Percentiles rank a stretch among this genome's conserved stretches.
phyloP scores from a whole-genome alignment of 2,113 vertebrate species.

The Syrrhaptes paradoxus region DNA sequence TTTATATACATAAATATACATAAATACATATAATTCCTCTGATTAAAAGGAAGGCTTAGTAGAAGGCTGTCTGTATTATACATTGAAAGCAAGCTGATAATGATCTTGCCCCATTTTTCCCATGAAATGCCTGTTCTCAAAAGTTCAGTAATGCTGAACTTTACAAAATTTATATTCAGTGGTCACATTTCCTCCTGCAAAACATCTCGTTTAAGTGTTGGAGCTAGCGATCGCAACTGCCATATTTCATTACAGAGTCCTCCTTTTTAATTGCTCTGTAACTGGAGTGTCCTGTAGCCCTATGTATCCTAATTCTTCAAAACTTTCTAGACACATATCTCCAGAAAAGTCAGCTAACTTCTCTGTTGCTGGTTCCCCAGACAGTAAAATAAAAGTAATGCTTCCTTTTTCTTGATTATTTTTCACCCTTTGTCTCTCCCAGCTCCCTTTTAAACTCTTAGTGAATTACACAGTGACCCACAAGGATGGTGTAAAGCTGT shows the following conservation, averaged over 20 bases:
- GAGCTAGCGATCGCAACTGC: neutral
- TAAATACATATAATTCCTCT: neutral
- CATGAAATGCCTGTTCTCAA: neutral
- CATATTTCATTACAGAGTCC: neutral
- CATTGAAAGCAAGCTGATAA: neutral
- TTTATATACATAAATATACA: neutral
- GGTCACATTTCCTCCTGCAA: neutral
- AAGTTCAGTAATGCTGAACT: neutral
- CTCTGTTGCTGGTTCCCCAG: neutral
- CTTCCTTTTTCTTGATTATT: neutral
- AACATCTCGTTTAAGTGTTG: neutral
- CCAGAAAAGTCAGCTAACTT: neutral
- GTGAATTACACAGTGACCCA: neutral
- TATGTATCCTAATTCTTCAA: neutral
- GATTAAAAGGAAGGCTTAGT: neutral
- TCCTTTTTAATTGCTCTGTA: neutral
- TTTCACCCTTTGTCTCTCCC: neutral
- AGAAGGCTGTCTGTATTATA: neutral
- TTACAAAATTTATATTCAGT: neutral
- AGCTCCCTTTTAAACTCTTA: neutral
- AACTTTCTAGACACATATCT: neutral
- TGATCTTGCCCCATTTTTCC: neutral
- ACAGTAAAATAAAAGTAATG: neutral
- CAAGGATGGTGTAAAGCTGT: neutral
- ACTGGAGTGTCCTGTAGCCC: neutral